phyloP scores from a whole-genome alignment of 2,888 invertebrate genomes.

The Drosophila cognata region DNA sequence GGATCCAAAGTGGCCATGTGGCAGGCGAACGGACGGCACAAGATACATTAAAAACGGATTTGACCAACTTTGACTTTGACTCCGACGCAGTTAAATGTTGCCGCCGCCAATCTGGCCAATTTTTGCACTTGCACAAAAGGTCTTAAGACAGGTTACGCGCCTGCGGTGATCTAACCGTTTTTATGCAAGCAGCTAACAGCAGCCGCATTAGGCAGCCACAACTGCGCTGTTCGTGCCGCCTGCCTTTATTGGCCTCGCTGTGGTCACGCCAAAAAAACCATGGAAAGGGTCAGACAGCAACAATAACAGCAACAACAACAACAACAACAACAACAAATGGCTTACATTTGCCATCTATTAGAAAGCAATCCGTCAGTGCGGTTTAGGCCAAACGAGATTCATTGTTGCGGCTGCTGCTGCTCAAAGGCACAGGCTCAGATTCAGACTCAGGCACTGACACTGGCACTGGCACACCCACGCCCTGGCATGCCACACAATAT shows the following conservation, averaged over 20 bases:
- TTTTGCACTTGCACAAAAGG: constrained; percentile 83
- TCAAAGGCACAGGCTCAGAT: constrained; percentile 10
- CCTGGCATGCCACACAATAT: constrained; percentile 29
- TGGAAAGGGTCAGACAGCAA: constrained; percentile 69
- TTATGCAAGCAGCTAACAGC: constrained; percentile 43
- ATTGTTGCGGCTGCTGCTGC: constrained; percentile 30
- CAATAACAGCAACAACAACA: constrained; percentile 5
- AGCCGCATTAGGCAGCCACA: constrained; percentile 31
- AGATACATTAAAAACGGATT: constrained; percentile 53
- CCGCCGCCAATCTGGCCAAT: constrained; percentile 64
- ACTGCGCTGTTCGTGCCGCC: constrained; percentile 33
- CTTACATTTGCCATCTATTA: constrained; percentile 70
- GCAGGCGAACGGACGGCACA: constrained; percentile 62
- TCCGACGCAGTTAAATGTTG: constrained; percentile 57
- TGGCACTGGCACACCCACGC: constrained; percentile 66
- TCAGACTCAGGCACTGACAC: not conserved
- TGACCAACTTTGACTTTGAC: constrained; percentile 49
- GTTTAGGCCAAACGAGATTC: constrained; percentile 69
- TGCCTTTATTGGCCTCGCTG: constrained; percentile 48
- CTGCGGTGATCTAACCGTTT: constrained; percentile 81
- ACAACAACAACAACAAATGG: constrained; percentile 11
- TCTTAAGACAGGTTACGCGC: constrained; percentile 82
- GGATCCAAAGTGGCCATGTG: constrained; percentile 60
- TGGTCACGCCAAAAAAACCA: constrained; percentile 67
- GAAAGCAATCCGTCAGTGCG: constrained; percentile 79